phyloP scores from a whole-genome alignment of 1,140 invertebrate genomes.

The Drosophila asahinai region DNA sequence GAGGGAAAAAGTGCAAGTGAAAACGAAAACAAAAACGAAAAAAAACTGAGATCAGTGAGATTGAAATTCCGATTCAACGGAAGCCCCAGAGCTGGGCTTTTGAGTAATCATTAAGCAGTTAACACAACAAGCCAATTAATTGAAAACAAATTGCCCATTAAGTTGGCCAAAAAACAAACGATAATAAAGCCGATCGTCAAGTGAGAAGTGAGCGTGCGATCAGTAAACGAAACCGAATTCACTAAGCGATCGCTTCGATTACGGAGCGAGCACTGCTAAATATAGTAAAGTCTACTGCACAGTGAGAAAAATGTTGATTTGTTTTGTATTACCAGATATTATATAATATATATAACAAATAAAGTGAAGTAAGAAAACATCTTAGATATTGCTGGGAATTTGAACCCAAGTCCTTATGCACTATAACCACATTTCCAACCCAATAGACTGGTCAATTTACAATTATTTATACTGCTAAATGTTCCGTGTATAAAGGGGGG shows the following conservation, averaged over 20 bases:
- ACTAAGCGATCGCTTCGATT: constrained; percentile 46
- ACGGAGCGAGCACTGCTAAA: constrained; percentile 29
- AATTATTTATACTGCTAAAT: neutral
- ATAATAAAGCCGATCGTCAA: constrained; percentile 44
- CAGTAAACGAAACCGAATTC: constrained; percentile 56
- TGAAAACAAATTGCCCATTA: constrained; percentile 81
- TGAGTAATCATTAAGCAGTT: constrained; percentile 60
- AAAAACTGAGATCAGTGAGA: constrained; percentile 14
- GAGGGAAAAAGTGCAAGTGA: constrained; percentile 35
- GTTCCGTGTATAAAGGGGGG: constrained; percentile 1
- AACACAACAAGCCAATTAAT: constrained; percentile 81
- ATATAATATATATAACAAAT: neutral
- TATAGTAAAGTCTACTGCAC: neutral
- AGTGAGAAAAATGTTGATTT: neutral
- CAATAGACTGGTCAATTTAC: neutral
- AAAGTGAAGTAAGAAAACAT: neutral
- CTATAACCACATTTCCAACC: neutral
- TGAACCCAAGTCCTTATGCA: neutral
- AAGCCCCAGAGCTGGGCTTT: constrained; percentile 47
- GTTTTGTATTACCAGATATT: too few relatives aligned
- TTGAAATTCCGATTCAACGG: constrained; percentile 31
- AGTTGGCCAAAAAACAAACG: constrained; percentile 61
- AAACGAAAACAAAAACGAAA: constrained; percentile 25
- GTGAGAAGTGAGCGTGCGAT: constrained; percentile 46
- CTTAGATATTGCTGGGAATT: neutral